phyloP scores from a whole-genome alignment of 2,888 invertebrate genomes.

The Operophtera brumata region DNA sequence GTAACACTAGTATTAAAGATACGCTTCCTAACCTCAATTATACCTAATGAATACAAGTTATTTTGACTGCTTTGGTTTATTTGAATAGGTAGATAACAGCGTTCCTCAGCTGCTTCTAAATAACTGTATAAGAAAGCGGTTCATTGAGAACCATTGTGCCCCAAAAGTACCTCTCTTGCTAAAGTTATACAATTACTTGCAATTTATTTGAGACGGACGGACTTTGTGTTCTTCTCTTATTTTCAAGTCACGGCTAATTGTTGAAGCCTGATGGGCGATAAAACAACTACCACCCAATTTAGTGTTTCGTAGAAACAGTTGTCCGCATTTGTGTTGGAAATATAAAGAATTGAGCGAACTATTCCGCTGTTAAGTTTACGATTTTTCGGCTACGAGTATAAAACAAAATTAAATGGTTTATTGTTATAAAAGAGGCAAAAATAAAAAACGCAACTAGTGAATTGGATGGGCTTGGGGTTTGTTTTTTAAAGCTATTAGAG shows the following conservation, averaged over 20 bases:
- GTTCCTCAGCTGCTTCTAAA: constrained; percentile 43
- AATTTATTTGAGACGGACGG: constrained; percentile 42
- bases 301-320: constrained; percentile 4
- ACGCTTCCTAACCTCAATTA: too few species aligned
- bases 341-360: constrained; percentile 10
- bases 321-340: constrained; percentile 11
- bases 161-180: constrained; percentile 39
- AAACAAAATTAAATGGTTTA: not conserved
- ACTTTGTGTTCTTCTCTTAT: constrained; percentile 17
- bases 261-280: constrained; percentile 17
- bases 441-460: too few species aligned
- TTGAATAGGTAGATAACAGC: too few species aligned
- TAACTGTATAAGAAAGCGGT: not conserved
- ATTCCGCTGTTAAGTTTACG: constrained; percentile 9
- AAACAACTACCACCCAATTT: constrained; percentile 29
- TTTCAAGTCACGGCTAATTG: constrained; percentile 26
- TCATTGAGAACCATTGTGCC: constrained; percentile 44
- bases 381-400: not conserved
- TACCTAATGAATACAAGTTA: too few species aligned
- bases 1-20: too few species aligned
- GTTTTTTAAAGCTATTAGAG: too few species aligned
- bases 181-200: constrained; percentile 60
- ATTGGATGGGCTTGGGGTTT: too few species aligned
- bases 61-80: too few species aligned
- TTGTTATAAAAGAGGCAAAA: too few species aligned